Evolutionary conservation across 1,140 invertebrate species (phyloP), one percentile per base, ranked within the genome.

Genomic region (Zaprionus capensis): DNA sequence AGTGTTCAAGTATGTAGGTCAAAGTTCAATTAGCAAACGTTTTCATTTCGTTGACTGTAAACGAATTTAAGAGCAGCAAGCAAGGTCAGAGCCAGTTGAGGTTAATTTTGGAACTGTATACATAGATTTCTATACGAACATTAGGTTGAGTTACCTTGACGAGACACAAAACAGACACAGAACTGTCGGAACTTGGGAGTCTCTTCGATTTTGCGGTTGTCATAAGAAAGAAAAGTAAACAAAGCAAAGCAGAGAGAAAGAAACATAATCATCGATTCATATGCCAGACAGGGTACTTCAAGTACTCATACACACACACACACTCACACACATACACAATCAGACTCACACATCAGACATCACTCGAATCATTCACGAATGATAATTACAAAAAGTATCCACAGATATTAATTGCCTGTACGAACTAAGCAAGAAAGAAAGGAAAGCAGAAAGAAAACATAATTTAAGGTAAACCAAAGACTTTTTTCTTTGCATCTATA

Each of bases 401-500:
- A 73, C 55, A 84, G 61, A 90, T 81, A 81, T 88, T 87, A 80
- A 76, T 86, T 86, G 80, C 76, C 70, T 81, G 79, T 86, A 85
- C 68, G 71, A 79, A 78, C 80, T 87, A 88, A 73, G 63, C 56
- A 76, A 51, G 68, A 73, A 71, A 49, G 57, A 49, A 41, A 15
- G 20, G 36, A 34, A 61, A 38, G 24, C 41, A 59, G 59, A 71
- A 65, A 64, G 15, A 49, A 62, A 61, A 69, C 15, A 49, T n/a
- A 53, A 63, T 91, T 78, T 91, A 91, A 91, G 87, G 87, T 81
- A 91, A 91, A 91, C 86, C 86, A 91, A 91, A 91, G 86, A 91
- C 87, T 91, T 91, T 91, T 82, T 91, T 91, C 83, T 91, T 91
- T 91, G 86, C 80, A 85, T 78, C 80, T 82, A 76, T 81, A 76